phyloP scores from a whole-genome alignment of 2,113 vertebrate species.

The Perca schrenkii region DNA sequence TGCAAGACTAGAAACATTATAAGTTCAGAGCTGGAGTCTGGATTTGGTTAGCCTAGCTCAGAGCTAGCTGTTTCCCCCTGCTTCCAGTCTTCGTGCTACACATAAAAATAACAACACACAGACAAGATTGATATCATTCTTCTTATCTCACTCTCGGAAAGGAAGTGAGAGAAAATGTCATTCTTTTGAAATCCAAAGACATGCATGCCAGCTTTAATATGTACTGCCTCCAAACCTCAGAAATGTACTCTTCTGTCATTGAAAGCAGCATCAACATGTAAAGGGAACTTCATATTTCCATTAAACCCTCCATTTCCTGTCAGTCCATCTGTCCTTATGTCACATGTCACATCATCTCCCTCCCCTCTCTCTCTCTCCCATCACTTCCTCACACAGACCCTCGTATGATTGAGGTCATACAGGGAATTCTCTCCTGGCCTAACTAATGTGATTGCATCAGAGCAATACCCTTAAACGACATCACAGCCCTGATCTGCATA shows the following conservation, averaged over 20 bases:
- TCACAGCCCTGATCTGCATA: slow-evolving; percentile 93
- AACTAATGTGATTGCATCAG: slow-evolving; percentile 96
- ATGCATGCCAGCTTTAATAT: neutral
- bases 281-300: neutral
- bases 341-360: slow-evolving; percentile 23
- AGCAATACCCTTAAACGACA: slow-evolving; percentile 96
- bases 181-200: neutral
- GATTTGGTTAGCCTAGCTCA: neutral
- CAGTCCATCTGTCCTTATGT: slow-evolving; percentile 31
- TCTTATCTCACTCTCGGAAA: neutral
- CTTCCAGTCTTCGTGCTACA: neutral
- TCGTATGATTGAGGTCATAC: slow-evolving; percentile 92
- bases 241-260: neutral
- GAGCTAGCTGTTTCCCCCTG: neutral
- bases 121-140: neutral
- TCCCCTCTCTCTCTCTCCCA: slow-evolving; percentile 13
- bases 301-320: neutral
- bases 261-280: neutral
- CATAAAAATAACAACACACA: neutral
- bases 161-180: neutral
- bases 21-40: neutral
- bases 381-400: slow-evolving; percentile 74
- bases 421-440: slow-evolving; percentile 90
- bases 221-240: neutral
- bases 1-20: neutral